phyloP scores from a whole-genome alignment of 2,113 vertebrate genomes.

The Tragelaphus scriptus region DNA sequence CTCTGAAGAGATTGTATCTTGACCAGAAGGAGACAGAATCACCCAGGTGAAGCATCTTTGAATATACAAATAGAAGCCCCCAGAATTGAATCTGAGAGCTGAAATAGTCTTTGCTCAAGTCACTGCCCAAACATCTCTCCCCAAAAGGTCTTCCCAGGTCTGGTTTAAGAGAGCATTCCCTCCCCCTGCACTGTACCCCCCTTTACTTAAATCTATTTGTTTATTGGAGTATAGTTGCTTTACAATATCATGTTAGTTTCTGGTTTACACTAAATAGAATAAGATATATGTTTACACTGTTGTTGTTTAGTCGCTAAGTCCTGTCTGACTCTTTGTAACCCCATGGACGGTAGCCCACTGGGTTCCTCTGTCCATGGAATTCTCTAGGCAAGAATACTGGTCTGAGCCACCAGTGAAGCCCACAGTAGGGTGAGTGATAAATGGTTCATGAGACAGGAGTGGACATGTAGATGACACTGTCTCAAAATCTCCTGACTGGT shows the following conservation, averaged over 20 bases:
- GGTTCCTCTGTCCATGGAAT: not conserved
- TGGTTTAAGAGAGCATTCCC: not conserved
- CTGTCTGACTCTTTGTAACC: not conserved
- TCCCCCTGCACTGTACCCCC: accelerated
- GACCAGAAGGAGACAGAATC: not conserved
- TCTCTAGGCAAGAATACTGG: not conserved
- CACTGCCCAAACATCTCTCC: not conserved
- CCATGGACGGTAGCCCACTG: not conserved
- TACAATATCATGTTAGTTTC: not conserved
- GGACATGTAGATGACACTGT: not conserved
- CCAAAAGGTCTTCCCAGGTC: not conserved
- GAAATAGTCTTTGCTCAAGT: not conserved
- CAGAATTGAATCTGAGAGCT: not conserved
- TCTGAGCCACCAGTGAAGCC: not conserved
- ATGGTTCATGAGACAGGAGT: not conserved
- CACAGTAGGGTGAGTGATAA: not conserved
- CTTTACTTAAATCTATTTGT: not conserved
- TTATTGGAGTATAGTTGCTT: not conserved
- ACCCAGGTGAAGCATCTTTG: not conserved
- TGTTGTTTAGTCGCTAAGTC: not conserved
- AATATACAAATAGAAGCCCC: not conserved
- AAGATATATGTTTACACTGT: not conserved
- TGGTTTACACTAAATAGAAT: not conserved
- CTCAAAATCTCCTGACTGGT: not conserved
- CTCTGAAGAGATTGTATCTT: not conserved